Percentiles rank a stretch among this genome's conserved stretches.
Evolutionary conservation across 35 echinoderm and acorn worm species (phyloP).

Genomic region (Apostichopus parvimensis): DNA sequence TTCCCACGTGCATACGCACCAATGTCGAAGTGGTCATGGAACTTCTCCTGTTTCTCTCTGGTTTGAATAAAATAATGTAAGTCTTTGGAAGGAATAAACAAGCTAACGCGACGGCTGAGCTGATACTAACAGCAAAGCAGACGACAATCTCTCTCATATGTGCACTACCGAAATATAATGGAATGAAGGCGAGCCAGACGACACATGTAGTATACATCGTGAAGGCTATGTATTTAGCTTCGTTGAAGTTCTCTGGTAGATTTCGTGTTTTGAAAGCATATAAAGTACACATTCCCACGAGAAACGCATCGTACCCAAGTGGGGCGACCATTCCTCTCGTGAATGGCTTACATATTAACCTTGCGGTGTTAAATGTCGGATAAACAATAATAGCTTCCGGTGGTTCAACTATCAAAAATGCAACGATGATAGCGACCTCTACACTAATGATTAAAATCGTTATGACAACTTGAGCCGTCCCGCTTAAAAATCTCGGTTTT

Average conservation of each 20-base stretch:
- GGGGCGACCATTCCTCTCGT: conserved; percentile 79
- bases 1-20: conserved; percentile 97
- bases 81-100: conserved; percentile 96
- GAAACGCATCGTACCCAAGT: conserved; percentile 83
- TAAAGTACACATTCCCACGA: conserved; percentile 89
- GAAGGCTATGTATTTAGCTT: conserved; percentile 98
- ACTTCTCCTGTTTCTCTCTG: conserved; percentile 91
- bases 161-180: conserved; percentile 76
- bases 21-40: conserved; percentile 94
- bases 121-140: conserved; percentile 92
- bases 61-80: conserved; percentile 93
- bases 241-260: conserved; percentile 98
- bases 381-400: conserved; percentile 71
- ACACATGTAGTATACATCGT: conserved; percentile 99
- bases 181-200: conserved; percentile 91
- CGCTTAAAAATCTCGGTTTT: conserved; percentile 82
- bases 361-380: conserved; percentile 60
- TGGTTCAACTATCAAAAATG: conserved; percentile 73
- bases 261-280: conserved; percentile 99
- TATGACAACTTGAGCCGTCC: conserved; percentile 94
- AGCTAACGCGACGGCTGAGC: conserved; percentile 82
- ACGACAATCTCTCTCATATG: conserved; percentile 87
- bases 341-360: conserved; percentile 75
- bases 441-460: conserved; percentile 74
- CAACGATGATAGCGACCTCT: conserved; percentile 75